phyloP scores from a whole-genome alignment of 2,113 vertebrate species.

The Mungos mungo region DNA sequence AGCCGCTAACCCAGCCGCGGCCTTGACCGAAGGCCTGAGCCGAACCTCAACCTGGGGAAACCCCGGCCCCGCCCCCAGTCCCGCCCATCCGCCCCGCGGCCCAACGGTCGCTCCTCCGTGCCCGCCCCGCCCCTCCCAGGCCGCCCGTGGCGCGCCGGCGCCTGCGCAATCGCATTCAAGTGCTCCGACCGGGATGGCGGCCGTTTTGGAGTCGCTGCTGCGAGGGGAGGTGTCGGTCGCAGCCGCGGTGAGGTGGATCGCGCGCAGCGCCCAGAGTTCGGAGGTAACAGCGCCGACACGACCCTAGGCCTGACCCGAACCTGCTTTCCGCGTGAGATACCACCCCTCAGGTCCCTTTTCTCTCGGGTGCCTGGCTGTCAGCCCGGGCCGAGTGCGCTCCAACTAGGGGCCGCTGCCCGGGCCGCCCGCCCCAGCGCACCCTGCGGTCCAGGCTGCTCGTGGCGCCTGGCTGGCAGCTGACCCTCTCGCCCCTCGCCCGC shows the following conservation, averaged over 20 bases:
- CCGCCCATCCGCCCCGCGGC: not conserved
- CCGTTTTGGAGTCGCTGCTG: slow-evolving; percentile 94
- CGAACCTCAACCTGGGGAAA: fast-evolving
- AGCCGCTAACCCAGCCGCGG: fast-evolving
- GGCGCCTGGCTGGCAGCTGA: not conserved
- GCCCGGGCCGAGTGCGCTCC: slow-evolving; percentile 31
- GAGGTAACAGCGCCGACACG: slow-evolving; percentile 78
- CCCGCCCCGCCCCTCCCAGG: slow-evolving; percentile 31
- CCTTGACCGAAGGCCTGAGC: fast-evolving
- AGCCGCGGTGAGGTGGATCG: slow-evolving; percentile 88
- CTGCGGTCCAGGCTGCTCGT: not conserved
- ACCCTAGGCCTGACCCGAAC: not conserved
- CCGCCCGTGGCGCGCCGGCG: slow-evolving; percentile 71
- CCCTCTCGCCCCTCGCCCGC: not conserved
- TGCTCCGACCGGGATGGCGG: slow-evolving; percentile 89
- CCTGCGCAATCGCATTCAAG: slow-evolving; percentile 62
- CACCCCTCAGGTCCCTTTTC: not conserved
- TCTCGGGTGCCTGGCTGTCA: not conserved
- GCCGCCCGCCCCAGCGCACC: not conserved
- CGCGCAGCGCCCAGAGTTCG: slow-evolving; percentile 68
- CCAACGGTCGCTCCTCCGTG: not conserved
- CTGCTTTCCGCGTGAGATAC: not conserved
- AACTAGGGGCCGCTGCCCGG: not conserved
- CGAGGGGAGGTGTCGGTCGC: slow-evolving; percentile 85
- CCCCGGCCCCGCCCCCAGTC: slow-evolving; percentile 51